phyloP scores from a whole-genome alignment of 2,113 vertebrate species.

The Callocephalon fimbriatum region DNA sequence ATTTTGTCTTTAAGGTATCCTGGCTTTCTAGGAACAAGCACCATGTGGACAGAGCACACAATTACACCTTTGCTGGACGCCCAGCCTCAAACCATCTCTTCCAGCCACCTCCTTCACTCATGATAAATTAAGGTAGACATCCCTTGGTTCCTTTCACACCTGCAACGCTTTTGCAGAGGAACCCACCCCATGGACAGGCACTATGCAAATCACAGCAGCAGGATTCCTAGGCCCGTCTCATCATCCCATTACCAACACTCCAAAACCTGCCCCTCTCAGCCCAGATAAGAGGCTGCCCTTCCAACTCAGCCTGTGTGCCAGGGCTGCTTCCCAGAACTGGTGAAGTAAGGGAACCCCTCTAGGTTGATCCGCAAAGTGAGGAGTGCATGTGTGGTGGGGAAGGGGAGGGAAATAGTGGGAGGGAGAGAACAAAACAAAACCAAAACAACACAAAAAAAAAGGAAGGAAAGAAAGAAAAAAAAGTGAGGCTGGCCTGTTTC shows the following conservation, averaged over 20 bases:
- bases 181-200: accelerated
- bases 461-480: neutral
- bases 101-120: neutral
- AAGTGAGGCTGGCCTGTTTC: neutral
- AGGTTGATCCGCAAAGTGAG: neutral
- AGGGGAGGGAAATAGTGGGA: neutral
- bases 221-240: neutral
- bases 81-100: neutral
- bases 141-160: neutral
- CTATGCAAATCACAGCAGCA: accelerated
- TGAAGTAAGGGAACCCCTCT: neutral
- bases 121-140: neutral
- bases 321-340: neutral
- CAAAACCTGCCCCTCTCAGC: neutral
- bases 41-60: neutral
- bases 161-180: neutral
- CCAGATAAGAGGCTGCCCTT: neutral
- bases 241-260: neutral
- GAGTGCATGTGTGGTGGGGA: accelerated
- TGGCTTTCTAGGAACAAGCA: neutral
- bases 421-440: neutral
- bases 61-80: neutral
- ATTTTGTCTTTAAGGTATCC: neutral
- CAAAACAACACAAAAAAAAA: neutral
- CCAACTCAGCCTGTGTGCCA: neutral